A percentile compares a stretch with the other conserved stretches of the same genome.
Conservation (phyloP, 2,888 invertebrate genomes). For the Coelinius sp. region DNA sequence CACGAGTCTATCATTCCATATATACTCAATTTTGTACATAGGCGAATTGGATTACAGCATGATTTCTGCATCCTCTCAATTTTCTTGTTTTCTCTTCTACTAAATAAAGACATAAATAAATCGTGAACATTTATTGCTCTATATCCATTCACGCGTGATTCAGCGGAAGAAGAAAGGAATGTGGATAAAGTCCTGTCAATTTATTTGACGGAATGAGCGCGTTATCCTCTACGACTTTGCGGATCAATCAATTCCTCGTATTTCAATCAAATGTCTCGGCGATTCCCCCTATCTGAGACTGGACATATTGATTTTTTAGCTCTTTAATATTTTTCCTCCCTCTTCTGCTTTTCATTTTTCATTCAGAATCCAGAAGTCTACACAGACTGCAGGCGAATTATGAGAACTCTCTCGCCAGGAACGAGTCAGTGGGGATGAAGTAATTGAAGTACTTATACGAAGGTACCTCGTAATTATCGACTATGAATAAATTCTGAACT, state of each 20-base stretch:
- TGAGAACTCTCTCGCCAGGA: not conserved
- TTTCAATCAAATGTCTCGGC: constrained; percentile 10
- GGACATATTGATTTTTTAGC: constrained; percentile 23
- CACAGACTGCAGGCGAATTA: constrained; percentile 20
- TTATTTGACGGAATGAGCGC: constrained; percentile 26
- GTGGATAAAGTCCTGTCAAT: constrained; percentile 11
- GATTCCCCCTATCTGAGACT: constrained; percentile 11
- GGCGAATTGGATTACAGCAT: not conserved
- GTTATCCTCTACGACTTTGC: constrained; percentile 8
- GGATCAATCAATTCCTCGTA: constrained; percentile 14
- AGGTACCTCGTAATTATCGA: constrained; percentile 39
- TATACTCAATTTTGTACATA: not conserved
- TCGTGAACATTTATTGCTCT: not conserved
- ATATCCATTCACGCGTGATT: not conserved
- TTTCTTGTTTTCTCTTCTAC: not conserved
- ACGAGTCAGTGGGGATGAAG: constrained; percentile 33
- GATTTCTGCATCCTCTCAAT: not conserved
- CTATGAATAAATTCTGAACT: constrained; percentile 42
- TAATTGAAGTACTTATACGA: constrained; percentile 24
- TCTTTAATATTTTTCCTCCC: not conserved
- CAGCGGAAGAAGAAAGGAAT: constrained; percentile 27
- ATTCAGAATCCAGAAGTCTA: not conserved
- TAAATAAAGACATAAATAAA: not conserved
- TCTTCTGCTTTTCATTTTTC: not conserved
- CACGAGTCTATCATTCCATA: not conserved